Conservation (phyloP, 2,797 vertebrate species). For the Miichthys miiuy region DNA sequence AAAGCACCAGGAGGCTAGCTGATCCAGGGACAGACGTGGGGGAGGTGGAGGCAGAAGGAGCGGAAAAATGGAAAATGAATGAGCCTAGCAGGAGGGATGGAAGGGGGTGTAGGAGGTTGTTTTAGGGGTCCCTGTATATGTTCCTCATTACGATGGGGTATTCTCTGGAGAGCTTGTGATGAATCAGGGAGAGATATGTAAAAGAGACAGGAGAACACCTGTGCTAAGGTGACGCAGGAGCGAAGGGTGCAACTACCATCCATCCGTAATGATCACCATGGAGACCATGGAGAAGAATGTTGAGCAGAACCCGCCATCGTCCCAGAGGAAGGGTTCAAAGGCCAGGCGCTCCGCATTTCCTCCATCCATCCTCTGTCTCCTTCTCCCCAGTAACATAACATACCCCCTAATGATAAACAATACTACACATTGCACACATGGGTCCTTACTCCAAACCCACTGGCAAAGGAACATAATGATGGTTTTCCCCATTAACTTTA, state of each 20-base stretch:
- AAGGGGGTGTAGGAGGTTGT: slow-evolving; percentile 31
- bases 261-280: slow-evolving; percentile 65
- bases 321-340: slow-evolving; percentile 76
- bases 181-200: slow-evolving; percentile 44
- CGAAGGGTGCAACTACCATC: slow-evolving; percentile 31
- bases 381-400: slow-evolving; percentile 10
- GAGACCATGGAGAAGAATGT: slow-evolving; percentile 47
- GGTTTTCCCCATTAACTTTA: background rate
- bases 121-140: slow-evolving; percentile 44
- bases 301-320: slow-evolving; percentile 70
- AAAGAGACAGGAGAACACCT: slow-evolving; percentile 57
- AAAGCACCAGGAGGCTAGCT: slow-evolving; percentile 41
- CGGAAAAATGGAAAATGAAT: slow-evolving; percentile 56
- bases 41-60: slow-evolving; percentile 49
- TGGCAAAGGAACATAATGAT: background rate
- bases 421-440: background rate
- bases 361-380: slow-evolving; percentile 41
- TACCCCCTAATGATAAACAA: background rate
- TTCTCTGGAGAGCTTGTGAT: slow-evolving; percentile 28
- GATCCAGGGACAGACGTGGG: slow-evolving; percentile 41
- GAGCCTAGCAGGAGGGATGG: slow-evolving; percentile 14
- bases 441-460: background rate
- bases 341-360: slow-evolving; percentile 82
- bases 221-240: slow-evolving; percentile 35
- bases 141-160: slow-evolving; percentile 56